These are phyloP conservation scores for Sciurus niger DNA, from an alignment of 2,113 vertebrate genomes.

Conservation along the genomic window DNA sequence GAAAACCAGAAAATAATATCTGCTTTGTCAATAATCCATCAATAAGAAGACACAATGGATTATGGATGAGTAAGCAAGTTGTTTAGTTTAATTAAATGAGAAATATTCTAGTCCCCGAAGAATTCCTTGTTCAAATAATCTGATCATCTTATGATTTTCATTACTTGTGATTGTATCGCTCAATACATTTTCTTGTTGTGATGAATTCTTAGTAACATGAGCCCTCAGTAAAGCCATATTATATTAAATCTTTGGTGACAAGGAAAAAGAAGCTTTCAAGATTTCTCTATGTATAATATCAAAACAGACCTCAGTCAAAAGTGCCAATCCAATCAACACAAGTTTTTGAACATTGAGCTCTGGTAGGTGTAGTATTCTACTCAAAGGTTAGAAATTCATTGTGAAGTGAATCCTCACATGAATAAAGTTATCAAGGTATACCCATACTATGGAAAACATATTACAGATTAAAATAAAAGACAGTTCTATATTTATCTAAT, in stretches of 20 bases:
- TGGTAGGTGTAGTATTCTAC: rapidly evolving
- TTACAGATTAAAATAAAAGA: neutral
- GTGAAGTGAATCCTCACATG: neutral
- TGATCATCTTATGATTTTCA: slow-evolving; percentile 55
- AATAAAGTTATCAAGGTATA: neutral
- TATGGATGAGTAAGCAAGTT: neutral
- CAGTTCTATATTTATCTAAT: neutral
- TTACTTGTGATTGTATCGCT: neutral
- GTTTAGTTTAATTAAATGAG: slow-evolving; percentile 38
- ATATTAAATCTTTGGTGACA: slow-evolving; percentile 70
- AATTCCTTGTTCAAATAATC: neutral
- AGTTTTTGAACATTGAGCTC: neutral
- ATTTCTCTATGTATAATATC: neutral
- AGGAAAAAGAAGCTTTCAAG: neutral
- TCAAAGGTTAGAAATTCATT: neutral
- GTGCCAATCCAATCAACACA: neutral
- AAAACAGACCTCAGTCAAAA: neutral
- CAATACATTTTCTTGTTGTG: slow-evolving; percentile 10
- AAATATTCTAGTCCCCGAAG: neutral
- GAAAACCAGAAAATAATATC: neutral
- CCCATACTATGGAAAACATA: neutral
- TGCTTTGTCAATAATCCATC: neutral
- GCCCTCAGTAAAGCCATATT: slow-evolving; percentile 52
- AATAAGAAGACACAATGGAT: neutral
- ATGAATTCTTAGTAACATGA: slow-evolving; percentile 71